Percentiles rank a stretch among this genome's conserved stretches.
These are phyloP conservation scores for Carcina quercana DNA, from an alignment of 2,888 invertebrate genomes.

Conservation along the genomic window DNA sequence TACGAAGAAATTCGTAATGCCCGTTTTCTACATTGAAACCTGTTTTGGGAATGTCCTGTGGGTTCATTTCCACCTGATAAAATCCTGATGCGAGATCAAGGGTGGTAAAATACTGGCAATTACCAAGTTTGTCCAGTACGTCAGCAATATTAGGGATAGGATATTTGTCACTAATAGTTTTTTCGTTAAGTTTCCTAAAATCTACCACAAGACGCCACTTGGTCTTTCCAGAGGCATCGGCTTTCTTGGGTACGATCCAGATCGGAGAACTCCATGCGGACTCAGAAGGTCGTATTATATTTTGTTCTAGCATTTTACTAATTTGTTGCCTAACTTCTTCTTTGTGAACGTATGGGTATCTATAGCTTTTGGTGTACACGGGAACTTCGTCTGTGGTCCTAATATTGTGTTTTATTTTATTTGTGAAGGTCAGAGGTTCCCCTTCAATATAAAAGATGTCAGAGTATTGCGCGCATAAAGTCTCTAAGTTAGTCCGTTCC, in stretches of 20 bases:
- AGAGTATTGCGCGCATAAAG: constrained; percentile 8
- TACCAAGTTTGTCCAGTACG: constrained; percentile 9
- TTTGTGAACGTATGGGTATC: constrained; percentile 15
- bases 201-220: constrained; percentile 31
- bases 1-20: constrained; percentile 17
- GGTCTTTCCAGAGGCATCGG: constrained; percentile 22
- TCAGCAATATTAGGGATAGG: constrained; percentile 22
- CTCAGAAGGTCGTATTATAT: constrained; percentile 24
- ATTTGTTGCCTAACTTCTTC: constrained; percentile 17
- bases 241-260: constrained; percentile 9
- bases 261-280: constrained; percentile 30
- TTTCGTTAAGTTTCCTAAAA: constrained; percentile 21
- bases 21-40: constrained; percentile 17
- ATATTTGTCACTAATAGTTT: constrained; percentile 27
- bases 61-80: constrained; percentile 17
- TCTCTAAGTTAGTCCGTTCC: constrained; percentile 10
- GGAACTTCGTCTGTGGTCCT: constrained; percentile 14
- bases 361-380: constrained; percentile 15
- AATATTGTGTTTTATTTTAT: constrained; percentile 13
- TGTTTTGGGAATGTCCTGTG: constrained; percentile 14
- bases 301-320: constrained; percentile 18
- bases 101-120: constrained; percentile 8
- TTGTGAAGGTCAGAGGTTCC: constrained; percentile 11
- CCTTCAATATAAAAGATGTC: constrained; percentile 15
- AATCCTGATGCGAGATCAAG: constrained; percentile 17